These are phyloP conservation scores for Cacatua alba DNA, from an alignment of 2,113 vertebrate genomes.

Conservation along the genomic window DNA sequence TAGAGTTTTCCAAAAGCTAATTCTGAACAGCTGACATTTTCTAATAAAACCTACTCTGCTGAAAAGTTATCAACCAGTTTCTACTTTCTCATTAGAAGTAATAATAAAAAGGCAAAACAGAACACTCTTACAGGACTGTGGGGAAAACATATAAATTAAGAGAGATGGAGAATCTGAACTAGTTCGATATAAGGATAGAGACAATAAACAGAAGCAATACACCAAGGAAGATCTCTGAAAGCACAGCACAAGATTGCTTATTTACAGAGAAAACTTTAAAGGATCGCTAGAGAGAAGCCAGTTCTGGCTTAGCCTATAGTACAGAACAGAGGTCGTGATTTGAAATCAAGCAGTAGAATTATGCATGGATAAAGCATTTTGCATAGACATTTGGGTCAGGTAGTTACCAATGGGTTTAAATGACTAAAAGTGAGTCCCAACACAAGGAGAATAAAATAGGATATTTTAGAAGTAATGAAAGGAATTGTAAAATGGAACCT, in stretches of 20 bases:
- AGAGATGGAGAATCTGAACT: constrained; percentile 9
- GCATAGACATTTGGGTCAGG: neutral
- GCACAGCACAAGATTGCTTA: neutral
- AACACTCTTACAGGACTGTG: neutral
- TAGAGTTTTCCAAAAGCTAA: neutral
- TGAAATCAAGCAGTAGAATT: neutral
- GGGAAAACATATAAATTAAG: constrained; percentile 30
- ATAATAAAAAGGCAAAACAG: constrained; percentile 18
- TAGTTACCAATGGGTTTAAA: neutral
- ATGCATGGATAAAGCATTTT: neutral
- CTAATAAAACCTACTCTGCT: constrained; percentile 15
- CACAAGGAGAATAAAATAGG: neutral
- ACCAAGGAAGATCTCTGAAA: neutral
- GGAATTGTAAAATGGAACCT: neutral
- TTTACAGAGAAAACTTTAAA: neutral
- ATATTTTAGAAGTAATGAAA: neutral
- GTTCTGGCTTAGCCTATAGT: neutral
- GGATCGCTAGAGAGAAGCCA: neutral
- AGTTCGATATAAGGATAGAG: neutral
- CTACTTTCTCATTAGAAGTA: constrained; percentile 10
- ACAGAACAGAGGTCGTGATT: neutral
- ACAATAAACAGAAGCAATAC: constrained; percentile 9
- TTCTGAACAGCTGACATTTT: neutral
- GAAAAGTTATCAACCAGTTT: constrained; percentile 9
- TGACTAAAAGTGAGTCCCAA: neutral